Base-by-base conservation (phyloP, 2,888 invertebrate species). In the Folsomia manolachei region DNA sequence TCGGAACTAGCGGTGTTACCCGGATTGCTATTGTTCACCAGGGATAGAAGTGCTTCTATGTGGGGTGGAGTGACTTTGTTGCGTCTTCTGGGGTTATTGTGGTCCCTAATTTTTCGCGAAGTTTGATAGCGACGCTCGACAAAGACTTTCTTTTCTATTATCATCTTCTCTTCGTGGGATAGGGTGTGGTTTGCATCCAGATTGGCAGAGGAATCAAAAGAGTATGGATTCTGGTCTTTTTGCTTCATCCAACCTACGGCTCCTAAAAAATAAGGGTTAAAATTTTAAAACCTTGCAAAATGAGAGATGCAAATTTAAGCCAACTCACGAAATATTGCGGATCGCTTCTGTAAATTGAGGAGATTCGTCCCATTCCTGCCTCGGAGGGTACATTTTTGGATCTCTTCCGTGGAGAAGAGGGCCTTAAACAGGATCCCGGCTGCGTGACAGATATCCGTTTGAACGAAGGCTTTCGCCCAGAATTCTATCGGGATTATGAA, bases 141-240 rank as follows among this genome's bases (percentile, higher is more conserved):
- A 65, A 76, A 76, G 26, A 76, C 76, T 65, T 76, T 76, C 63
- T 76, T 76, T 39, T 76, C 76, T 4, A 76, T 76, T 67, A 74
- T 73, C 74, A 71, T 68, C 24, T 72, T 73, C 64, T 76, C 76
- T 25, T 76, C 76, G n/a, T 71, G 51, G 24, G 14, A 56, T 1
- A 67, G 27, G 2, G 11, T 9, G 19, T 67, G 25, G 19, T 2
- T 11, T 25, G 14, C 2, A n/a, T 27, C 69, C 9, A 74, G 66
- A n/a, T 70, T 52, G 25, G 71, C 71, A 1, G 73, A 26, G 4
- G 73, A 70, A 14, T 73, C 73, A 51, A 76, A 76, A 14, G 73
- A 73, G 51, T 76, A 76, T 0, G 76, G 76, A 56, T 76, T 72
- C 21, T 76, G 76, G 27, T 74, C 70, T 65, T 76, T 76, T 70